These are phyloP conservation scores for Bombus pyrosoma DNA, from an alignment of 1,140 invertebrate genomes.

Conservation along the genomic window DNA sequence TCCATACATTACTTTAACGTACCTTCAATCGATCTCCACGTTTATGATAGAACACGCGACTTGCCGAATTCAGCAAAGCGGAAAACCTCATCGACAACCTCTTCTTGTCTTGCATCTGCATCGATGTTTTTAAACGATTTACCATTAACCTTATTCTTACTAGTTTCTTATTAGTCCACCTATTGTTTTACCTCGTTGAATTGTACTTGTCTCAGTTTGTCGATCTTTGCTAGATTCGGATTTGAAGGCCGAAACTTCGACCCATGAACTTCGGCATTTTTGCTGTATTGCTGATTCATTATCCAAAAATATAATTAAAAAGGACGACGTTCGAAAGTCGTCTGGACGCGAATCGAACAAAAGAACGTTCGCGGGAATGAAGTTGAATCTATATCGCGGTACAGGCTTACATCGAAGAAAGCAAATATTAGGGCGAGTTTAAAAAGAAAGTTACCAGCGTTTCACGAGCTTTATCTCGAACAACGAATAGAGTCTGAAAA, in stretches of 20 bases:
- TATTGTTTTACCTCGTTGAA: slow-evolving; percentile 5
- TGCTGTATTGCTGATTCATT: slow-evolving; percentile 35
- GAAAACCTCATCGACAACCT: slow-evolving; percentile 36
- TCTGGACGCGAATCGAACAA: slow-evolving; percentile 21
- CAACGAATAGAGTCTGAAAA: too few relatives aligned
- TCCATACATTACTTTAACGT: background rate
- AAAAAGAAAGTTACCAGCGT: too few relatives aligned
- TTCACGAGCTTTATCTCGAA: too few relatives aligned
- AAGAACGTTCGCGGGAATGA: background rate
- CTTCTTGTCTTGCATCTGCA: slow-evolving; percentile 19
- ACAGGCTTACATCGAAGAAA: too few relatives aligned
- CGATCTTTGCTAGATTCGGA: background rate
- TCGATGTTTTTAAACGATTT: background rate
- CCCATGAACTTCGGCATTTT: background rate
- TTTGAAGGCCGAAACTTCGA: background rate
- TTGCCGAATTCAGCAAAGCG: slow-evolving; percentile 7
- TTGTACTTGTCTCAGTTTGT: background rate
- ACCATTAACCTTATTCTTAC: background rate
- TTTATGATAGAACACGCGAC: slow-evolving; percentile 47
- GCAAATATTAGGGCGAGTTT: too few relatives aligned
- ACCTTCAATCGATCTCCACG: slow-evolving; percentile 57
- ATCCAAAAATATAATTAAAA: background rate
- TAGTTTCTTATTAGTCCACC: too few relatives aligned
- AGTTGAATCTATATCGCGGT: slow-evolving; percentile 6
- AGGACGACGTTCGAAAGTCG: background rate